These are phyloP conservation scores for Orchesella cincta DNA, from an alignment of 1,140 invertebrate species.

Conservation along the genomic window DNA sequence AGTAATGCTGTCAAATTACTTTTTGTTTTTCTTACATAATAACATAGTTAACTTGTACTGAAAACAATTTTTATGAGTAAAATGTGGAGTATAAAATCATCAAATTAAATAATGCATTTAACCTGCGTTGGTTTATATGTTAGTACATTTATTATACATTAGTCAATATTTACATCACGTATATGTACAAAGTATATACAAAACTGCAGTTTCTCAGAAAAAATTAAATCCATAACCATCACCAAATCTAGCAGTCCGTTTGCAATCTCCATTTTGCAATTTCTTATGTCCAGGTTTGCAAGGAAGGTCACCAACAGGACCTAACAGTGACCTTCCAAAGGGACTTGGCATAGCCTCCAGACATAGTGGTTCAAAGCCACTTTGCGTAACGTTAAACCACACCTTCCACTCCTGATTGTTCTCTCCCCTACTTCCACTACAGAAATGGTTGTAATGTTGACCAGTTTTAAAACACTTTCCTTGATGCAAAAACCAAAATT, in stretches of 20 bases:
- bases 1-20: too few species aligned
- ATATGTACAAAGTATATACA: neutral
- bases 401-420: neutral
- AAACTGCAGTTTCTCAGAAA: neutral
- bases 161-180: neutral
- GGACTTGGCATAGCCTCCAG: neutral
- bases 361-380: too few species aligned
- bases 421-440: too few species aligned
- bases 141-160: too few species aligned
- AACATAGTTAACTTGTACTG: too few species aligned
- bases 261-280: conserved; percentile 9
- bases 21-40: too few species aligned
- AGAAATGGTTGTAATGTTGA: neutral
- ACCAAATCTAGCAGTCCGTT: neutral
- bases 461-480: conserved; percentile 18
- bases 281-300: conserved; percentile 1
- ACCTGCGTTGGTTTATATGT: too few species aligned
- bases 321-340: neutral
- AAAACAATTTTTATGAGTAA: too few species aligned
- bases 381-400: neutral
- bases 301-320: neutral
- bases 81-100: too few species aligned
- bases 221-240: neutral
- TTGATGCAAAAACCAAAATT: conserved; percentile 1
- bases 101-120: too few species aligned